phyloP scores from a whole-genome alignment of 2,888 invertebrate species.

The Epinotia brunnichana region DNA sequence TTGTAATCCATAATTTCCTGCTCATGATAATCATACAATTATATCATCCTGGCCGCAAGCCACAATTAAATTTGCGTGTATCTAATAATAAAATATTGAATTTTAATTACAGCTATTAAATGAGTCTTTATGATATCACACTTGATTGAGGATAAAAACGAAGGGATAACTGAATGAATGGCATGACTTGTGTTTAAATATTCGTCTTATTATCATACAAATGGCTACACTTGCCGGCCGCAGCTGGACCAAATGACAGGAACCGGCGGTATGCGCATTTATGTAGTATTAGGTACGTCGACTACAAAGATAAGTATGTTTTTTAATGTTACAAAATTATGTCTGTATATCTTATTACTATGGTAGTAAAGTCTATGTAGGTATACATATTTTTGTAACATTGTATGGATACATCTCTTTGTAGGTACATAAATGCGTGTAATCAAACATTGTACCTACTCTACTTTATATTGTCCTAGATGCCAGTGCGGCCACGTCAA shows the following conservation, averaged over 20 bases:
- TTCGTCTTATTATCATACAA: slow-evolving; percentile 7
- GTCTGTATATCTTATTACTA: too few species aligned
- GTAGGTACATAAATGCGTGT: slow-evolving; percentile 26
- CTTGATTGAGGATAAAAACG: background rate
- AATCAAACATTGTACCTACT: slow-evolving; percentile 16
- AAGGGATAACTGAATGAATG: background rate
- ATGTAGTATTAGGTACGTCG: too few species aligned
- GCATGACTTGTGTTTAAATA: background rate
- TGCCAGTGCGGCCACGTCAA: slow-evolving; percentile 36
- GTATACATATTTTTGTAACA: too few species aligned
- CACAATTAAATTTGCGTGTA: background rate
- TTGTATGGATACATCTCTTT: too few species aligned
- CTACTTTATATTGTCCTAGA: slow-evolving; percentile 31
- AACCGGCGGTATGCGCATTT: slow-evolving; percentile 17
- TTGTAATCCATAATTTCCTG: too few species aligned
- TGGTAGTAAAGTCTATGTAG: too few species aligned
- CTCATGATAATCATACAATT: too few species aligned
- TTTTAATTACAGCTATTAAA: background rate
- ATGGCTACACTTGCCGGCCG: background rate
- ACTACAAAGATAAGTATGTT: too few species aligned
- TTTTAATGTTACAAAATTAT: too few species aligned
- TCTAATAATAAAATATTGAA: background rate
- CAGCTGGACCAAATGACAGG: slow-evolving; percentile 16
- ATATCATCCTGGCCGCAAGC: too few species aligned
- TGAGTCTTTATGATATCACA: background rate